These are phyloP conservation scores for Agriotes lineatus DNA, from an alignment of 2,888 invertebrate species.

Conservation along the genomic window DNA sequence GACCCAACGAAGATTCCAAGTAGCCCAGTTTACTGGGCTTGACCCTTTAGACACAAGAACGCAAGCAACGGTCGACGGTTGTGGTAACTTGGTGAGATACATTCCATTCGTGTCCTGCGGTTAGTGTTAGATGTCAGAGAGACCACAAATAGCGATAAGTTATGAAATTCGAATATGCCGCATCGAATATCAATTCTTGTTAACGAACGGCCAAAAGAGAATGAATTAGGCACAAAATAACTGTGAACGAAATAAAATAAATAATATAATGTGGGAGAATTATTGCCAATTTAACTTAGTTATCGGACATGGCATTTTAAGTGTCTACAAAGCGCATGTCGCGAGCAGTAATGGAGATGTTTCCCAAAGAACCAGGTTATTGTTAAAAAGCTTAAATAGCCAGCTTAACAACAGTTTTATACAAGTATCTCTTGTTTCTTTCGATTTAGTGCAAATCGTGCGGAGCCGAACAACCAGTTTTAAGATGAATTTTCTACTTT, in stretches of 20 bases:
- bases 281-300: too few species aligned
- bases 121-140: slow-evolving; percentile 59
- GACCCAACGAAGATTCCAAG: not conserved
- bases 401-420: too few species aligned
- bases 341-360: too few species aligned
- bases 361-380: too few species aligned
- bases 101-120: slow-evolving; percentile 58
- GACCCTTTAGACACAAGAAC: slow-evolving; percentile 45
- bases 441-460: too few species aligned
- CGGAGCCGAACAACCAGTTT: too few species aligned
- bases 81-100: slow-evolving; percentile 54
- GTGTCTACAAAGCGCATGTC: too few species aligned
- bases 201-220: slow-evolving; percentile 40
- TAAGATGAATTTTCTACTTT: too few species aligned
- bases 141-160: slow-evolving; percentile 54
- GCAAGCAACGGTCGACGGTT: slow-evolving; percentile 42
- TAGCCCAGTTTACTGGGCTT: slow-evolving; percentile 36
- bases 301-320: too few species aligned
- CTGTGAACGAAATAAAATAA: slow-evolving; percentile 31
- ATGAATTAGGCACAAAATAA: slow-evolving; percentile 37
- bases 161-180: slow-evolving; percentile 55
- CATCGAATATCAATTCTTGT: slow-evolving; percentile 53
- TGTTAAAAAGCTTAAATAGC: too few species aligned
- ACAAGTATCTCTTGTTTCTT: too few species aligned
- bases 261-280: too few species aligned